A percentile compares a stretch with the other conserved stretches of the same genome.
Conservation (phyloP, 2,888 invertebrate genomes). For the Xylota segnis region DNA sequence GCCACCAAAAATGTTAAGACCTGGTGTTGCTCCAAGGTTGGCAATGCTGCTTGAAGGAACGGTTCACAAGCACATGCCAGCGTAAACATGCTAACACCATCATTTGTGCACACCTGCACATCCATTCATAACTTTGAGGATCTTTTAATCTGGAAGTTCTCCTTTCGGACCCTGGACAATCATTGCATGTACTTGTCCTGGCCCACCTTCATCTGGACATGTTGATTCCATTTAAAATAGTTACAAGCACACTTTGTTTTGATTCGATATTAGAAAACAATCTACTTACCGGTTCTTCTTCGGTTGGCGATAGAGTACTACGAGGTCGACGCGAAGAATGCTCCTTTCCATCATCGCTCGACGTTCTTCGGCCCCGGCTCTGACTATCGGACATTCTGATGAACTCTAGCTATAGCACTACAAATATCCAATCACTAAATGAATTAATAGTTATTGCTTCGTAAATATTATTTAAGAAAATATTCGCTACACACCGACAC, state of each 20-base stretch:
- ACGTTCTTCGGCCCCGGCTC: conserved; percentile 58
- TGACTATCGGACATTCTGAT: conserved; percentile 66
- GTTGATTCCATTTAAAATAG: too few species aligned
- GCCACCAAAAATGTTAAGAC: background rate
- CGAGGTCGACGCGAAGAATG: conserved; percentile 57
- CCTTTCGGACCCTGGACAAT: too few species aligned
- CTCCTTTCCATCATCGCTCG: conserved; percentile 37
- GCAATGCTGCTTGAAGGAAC: background rate
- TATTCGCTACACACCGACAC: background rate
- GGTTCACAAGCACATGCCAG: background rate
- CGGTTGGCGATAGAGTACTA: conserved; percentile 48
- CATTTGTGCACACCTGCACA: too few species aligned
- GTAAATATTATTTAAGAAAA: background rate
- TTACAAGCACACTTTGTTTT: background rate
- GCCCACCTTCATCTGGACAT: too few species aligned
- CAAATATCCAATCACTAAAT: background rate
- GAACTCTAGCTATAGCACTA: background rate
- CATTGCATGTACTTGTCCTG: too few species aligned
- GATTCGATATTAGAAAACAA: background rate
- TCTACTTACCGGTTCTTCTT: conserved; percentile 65
- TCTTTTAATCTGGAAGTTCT: too few species aligned
- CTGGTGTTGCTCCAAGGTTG: background rate
- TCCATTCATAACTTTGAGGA: too few species aligned
- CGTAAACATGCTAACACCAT: background rate
- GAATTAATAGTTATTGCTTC: background rate